Percentiles rank a stretch among this genome's conserved stretches.
phyloP scores from a whole-genome alignment of 2,888 invertebrate species.

The Eupithecia subumbrata region DNA sequence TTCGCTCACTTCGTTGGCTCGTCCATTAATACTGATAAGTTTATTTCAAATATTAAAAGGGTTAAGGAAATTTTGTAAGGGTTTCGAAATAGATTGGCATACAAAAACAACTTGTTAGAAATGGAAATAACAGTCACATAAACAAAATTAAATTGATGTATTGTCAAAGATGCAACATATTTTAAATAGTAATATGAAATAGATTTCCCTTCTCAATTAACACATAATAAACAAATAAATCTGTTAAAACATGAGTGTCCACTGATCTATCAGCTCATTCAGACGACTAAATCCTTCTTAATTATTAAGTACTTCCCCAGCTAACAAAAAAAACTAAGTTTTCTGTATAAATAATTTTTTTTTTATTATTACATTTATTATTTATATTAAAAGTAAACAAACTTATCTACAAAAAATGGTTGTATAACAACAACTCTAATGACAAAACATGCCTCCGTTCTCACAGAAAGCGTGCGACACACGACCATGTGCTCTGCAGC shows the following conservation, averaged over 20 bases:
- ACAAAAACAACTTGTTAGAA: neutral
- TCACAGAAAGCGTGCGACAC: constrained; percentile 12
- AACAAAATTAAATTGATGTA: too few species aligned
- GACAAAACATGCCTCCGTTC: constrained; percentile 22
- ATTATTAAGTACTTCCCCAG: too few species aligned
- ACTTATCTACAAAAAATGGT: neutral
- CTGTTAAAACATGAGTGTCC: too few species aligned
- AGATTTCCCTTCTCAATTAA: neutral
- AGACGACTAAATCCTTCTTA: too few species aligned
- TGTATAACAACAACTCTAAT: neutral
- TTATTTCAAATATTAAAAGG: neutral
- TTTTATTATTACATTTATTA: too few species aligned
- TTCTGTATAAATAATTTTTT: too few species aligned
- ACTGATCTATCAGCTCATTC: too few species aligned
- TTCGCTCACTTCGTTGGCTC: too few species aligned
- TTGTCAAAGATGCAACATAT: too few species aligned
- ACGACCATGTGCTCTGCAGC: constrained; percentile 6
- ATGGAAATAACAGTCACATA: neutral
- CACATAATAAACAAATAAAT: neutral
- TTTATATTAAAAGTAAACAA: neutral
- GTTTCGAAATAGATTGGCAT: neutral
- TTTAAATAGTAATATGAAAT: neutral
- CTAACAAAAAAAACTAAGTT: too few species aligned
- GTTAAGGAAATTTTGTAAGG: neutral
- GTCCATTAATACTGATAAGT: neutral